These are phyloP conservation scores for Cromileptes altivelis DNA, from an alignment of 2,113 vertebrate genomes.

Conservation along the genomic window DNA sequence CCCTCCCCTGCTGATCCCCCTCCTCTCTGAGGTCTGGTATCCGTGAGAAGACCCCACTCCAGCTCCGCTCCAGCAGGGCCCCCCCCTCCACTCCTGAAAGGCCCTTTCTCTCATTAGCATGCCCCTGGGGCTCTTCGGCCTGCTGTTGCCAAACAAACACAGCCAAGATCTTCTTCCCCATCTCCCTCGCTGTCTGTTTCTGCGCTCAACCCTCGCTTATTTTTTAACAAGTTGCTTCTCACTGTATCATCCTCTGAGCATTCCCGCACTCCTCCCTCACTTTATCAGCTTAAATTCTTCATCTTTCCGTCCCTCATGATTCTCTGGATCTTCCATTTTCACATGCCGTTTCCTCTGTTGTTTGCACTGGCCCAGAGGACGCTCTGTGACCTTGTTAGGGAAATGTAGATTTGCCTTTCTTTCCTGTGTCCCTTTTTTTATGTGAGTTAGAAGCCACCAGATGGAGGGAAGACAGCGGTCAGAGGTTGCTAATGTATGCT, in stretches of 20 bases:
- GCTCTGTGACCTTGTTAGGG: constrained; percentile 39
- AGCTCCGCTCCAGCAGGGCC: constrained; percentile 43
- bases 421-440: constrained; percentile 63
- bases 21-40: constrained; percentile 73
- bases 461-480: constrained; percentile 73
- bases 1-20: constrained; percentile 64
- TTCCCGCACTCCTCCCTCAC: not conserved
- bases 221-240: constrained; percentile 41
- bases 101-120: constrained; percentile 80
- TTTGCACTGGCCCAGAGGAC: constrained; percentile 51
- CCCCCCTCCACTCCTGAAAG: constrained; percentile 64
- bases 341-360: constrained; percentile 51
- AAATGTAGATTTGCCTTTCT: constrained; percentile 46
- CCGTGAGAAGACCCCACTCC: constrained; percentile 80
- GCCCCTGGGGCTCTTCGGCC: constrained; percentile 67
- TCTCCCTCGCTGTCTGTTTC: constrained; percentile 57
- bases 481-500: constrained; percentile 71
- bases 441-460: constrained; percentile 76
- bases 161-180: constrained; percentile 64
- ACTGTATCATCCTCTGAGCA: not conserved
- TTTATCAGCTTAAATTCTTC: constrained; percentile 29
- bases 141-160: constrained; percentile 78
- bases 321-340: constrained; percentile 39
- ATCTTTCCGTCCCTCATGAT: not conserved
- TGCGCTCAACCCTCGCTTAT: constrained; percentile 41